These are phyloP conservation scores for Myocastor coypus DNA, from an alignment of 2,113 vertebrate species.

Conservation along the genomic window DNA sequence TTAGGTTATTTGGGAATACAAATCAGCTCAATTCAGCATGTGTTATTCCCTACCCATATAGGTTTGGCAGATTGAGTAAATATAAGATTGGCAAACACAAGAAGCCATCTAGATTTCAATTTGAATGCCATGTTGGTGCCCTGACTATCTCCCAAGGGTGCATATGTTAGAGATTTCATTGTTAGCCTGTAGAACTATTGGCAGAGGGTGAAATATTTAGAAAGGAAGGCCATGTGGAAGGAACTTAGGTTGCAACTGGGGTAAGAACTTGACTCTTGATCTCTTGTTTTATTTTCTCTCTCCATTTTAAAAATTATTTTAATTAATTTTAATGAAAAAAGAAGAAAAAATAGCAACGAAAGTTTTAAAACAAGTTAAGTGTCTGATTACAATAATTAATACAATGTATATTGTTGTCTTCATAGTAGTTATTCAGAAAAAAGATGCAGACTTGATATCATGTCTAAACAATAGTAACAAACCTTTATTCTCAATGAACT, in stretches of 20 bases:
- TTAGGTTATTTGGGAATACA: not conserved
- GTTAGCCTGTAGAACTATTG: not conserved
- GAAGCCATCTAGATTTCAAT: not conserved
- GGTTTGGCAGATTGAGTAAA: not conserved
- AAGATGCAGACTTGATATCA: too few species aligned
- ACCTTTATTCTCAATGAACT: too few species aligned
- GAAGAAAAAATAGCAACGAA: too few species aligned
- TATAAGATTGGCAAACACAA: not conserved
- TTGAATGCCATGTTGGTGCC: not conserved
- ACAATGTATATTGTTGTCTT: too few species aligned
- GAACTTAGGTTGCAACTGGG: not conserved
- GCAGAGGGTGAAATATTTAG: not conserved
- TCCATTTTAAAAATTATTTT: not conserved
- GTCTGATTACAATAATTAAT: too few species aligned
- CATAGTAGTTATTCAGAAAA: too few species aligned
- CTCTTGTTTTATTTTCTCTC: not conserved
- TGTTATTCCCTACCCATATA: not conserved
- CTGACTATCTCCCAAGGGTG: not conserved
- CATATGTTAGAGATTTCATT: not conserved
- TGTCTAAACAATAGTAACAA: too few species aligned
- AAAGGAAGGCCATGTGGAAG: not conserved
- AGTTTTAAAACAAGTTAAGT: too few species aligned
- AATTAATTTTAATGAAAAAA: too few species aligned
- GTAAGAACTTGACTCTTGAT: not conserved
- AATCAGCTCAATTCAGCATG: not conserved